Percentiles rank a stretch among this genome's conserved stretches.
Conservation (phyloP, 2,113 vertebrate species). For the Myocastor coypus region DNA sequence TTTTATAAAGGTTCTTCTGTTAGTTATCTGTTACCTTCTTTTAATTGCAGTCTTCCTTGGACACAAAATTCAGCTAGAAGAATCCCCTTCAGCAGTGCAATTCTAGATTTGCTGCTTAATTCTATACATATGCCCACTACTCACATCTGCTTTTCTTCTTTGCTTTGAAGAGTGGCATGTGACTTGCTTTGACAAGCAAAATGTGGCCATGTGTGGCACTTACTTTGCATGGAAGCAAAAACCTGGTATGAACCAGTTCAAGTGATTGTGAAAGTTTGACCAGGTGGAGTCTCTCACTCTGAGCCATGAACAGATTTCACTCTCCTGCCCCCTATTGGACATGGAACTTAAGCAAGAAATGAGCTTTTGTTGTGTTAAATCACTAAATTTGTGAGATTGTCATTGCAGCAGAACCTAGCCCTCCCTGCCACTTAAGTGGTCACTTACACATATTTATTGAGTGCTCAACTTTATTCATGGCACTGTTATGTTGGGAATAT, state of each 20-base stretch:
- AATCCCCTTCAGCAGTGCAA: neutral
- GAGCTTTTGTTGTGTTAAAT: constrained; percentile 44
- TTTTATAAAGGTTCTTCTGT: constrained; percentile 57
- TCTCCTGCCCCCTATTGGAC: neutral
- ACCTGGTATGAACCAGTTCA: neutral
- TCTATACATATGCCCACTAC: neutral
- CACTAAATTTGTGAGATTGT: constrained; percentile 32
- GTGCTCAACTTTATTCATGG: neutral
- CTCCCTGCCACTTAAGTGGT: neutral
- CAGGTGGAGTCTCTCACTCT: neutral
- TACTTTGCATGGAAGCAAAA: neutral
- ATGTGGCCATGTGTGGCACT: neutral
- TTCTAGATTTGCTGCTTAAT: constrained; percentile 42
- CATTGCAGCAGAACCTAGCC: neutral
- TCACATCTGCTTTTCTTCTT: neutral
- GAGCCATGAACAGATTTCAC: neutral
- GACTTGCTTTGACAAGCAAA: neutral
- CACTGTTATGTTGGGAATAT: constrained; percentile 6
- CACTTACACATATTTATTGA: constrained; percentile 2
- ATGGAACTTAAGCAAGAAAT: neutral
- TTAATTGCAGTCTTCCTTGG: constrained; percentile 5
- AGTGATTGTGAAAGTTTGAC: constrained; percentile 35
- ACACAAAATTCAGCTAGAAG: constrained; percentile 15
- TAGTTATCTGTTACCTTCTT: constrained; percentile 34
- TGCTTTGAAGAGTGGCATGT: neutral